These are phyloP conservation scores for Clarias macrocephalus DNA, from an alignment of 2,113 vertebrate species.

Conservation along the genomic window DNA sequence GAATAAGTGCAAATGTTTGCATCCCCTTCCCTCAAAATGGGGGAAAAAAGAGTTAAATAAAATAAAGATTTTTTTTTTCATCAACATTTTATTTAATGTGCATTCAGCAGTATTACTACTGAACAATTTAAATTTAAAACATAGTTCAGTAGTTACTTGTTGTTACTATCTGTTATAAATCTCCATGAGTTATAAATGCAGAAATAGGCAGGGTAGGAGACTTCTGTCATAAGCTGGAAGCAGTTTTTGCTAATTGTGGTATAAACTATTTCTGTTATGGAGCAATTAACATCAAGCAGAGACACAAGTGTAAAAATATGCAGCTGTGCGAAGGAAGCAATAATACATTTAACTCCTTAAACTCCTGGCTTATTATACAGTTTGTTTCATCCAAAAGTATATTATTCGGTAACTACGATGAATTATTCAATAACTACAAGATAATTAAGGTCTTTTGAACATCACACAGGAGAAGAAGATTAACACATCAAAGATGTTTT, in stretches of 20 bases:
- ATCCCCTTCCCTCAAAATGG: no score
- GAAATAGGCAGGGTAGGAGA: background rate
- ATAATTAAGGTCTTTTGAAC: constrained; percentile 9
- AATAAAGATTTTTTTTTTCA: no score
- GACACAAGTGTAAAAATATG: constrained; percentile 12
- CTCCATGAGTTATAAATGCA: background rate
- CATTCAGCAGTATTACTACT: background rate
- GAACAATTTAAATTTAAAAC: background rate
- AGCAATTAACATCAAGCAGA: constrained; percentile 18
- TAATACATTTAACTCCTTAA: constrained; percentile 7
- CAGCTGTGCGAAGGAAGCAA: constrained; percentile 5
- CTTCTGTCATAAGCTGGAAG: background rate
- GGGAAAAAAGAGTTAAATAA: no score
- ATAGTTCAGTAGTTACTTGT: no score
- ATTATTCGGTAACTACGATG: background rate
- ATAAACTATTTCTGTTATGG: constrained; percentile 7
- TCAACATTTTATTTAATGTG: no score
- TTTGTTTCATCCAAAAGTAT: background rate
- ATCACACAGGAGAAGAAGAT: background rate
- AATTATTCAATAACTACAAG: constrained; percentile 6
- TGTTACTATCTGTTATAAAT: background rate
- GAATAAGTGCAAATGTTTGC: no score
- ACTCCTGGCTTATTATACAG: background rate
- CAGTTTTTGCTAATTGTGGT: constrained; percentile 6
- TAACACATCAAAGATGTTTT: constrained; percentile 5